phyloP scores from a whole-genome alignment of 2,113 vertebrate genomes.

The Festucalex cinctus region DNA sequence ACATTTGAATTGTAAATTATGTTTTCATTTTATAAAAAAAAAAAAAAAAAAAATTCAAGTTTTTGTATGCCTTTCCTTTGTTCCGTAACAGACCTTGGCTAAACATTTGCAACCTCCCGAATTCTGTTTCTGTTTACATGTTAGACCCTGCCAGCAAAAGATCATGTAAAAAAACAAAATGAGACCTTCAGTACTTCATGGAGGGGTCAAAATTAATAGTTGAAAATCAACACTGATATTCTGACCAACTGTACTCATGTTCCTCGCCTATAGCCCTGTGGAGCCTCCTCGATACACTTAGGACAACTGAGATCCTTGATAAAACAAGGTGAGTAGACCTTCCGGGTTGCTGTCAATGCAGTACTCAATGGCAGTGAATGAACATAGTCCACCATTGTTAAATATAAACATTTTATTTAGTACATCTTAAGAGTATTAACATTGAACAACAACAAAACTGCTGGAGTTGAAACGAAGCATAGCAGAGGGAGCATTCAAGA shows the following conservation, averaged over 20 bases:
- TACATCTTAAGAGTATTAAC: not conserved
- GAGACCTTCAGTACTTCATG: too few relatives aligned
- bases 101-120: not conserved
- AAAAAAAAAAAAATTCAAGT: constrained; percentile 46
- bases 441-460: not conserved
- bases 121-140: too few relatives aligned
- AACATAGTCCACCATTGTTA: not conserved
- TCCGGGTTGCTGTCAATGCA: not conserved
- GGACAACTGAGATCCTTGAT: too few relatives aligned
- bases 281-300: too few relatives aligned
- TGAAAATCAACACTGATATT: too few relatives aligned
- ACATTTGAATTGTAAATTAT: constrained; percentile 82
- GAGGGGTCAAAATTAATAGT: too few relatives aligned
- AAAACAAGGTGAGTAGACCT: too few relatives aligned
- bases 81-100: not conserved
- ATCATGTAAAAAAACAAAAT: too few relatives aligned
- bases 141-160: too few relatives aligned
- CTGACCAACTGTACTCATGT: too few relatives aligned
- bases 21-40: constrained; percentile 82
- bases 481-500: constrained; percentile 60
- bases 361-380: too few relatives aligned
- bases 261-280: too few relatives aligned
- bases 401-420: not conserved
- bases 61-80: not conserved
- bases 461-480: not conserved